Conservation (phyloP, 2,888 invertebrate species). For the Idaea aversata region DNA sequence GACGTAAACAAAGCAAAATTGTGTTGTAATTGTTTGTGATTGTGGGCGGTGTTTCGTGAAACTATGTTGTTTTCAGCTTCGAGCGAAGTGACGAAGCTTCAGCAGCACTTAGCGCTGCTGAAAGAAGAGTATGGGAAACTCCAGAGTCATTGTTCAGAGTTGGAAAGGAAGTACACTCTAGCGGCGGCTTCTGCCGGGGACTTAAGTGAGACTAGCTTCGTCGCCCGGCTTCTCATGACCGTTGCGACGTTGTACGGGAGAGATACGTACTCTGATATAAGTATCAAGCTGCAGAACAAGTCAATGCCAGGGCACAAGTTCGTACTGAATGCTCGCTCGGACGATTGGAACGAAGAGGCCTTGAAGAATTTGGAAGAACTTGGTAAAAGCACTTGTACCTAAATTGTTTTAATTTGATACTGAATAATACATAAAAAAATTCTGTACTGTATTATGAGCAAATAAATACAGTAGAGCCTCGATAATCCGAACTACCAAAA, state of each 20-base stretch:
- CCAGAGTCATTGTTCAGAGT: conserved; percentile 88
- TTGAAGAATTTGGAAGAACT: conserved; percentile 84
- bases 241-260: conserved; percentile 91
- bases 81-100: conserved; percentile 84
- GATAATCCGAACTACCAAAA: no score
- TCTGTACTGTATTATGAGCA: no score
- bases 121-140: conserved; percentile 95
- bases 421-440: no score
- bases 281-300: conserved; percentile 85
- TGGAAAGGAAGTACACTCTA: conserved; percentile 91
- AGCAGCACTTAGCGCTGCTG: conserved; percentile 91
- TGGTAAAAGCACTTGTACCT: conserved; percentile 60
- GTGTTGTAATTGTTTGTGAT: conserved; percentile 43
- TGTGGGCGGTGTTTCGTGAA: conserved; percentile 64
- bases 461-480: no score
- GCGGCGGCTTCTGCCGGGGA: conserved; percentile 85
- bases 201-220: conserved; percentile 88
- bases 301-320: conserved; percentile 92
- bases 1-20: conserved; percentile 31
- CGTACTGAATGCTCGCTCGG: conserved; percentile 92
- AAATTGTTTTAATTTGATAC: no score
- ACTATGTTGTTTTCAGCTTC: conserved; percentile 71
- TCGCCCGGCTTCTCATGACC: conserved; percentile 89
- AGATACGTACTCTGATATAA: conserved; percentile 90
- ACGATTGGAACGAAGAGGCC: conserved; percentile 90